Conservation (phyloP, 1,140 invertebrate species). For the Thaumatotibia leucotreta region DNA sequence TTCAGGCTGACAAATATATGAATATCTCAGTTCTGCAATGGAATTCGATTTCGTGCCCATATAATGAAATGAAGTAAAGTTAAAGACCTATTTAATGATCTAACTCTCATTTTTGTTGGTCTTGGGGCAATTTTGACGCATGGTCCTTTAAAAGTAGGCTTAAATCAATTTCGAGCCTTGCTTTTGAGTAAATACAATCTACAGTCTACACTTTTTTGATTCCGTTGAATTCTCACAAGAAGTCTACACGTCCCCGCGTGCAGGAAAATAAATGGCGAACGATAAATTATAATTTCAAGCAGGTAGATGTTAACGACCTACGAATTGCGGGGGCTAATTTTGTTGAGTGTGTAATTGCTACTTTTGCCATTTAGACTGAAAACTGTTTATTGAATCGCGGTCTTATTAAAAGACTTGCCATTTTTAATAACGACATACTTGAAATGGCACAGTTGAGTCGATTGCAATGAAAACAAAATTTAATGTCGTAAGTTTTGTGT, state of each 20-base stretch:
- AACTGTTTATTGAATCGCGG: neutral
- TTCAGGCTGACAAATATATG: too few relatives aligned
- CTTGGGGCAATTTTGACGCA: too few relatives aligned
- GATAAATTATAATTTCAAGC: conserved; percentile 13
- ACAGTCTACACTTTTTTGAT: neutral
- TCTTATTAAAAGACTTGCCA: neutral
- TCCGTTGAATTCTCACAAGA: conserved; percentile 1
- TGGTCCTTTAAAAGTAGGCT: too few relatives aligned
- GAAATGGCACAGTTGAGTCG: too few relatives aligned
- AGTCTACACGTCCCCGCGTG: neutral
- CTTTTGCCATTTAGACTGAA: neutral
- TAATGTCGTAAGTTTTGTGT: too few relatives aligned
- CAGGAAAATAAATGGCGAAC: conserved; percentile 1
- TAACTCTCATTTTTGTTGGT: too few relatives aligned
- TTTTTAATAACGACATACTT: too few relatives aligned
- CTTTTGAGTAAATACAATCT: conserved; percentile 6
- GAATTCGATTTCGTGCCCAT: too few relatives aligned
- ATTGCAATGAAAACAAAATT: too few relatives aligned
- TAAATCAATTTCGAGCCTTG: neutral
- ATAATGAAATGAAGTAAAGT: too few relatives aligned
- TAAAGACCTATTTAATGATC: too few relatives aligned
- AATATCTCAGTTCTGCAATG: too few relatives aligned
- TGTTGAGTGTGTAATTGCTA: conserved; percentile 8
- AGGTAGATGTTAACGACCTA: conserved; percentile 12
- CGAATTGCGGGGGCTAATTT: conserved; percentile 12